A percentile compares a stretch with the other conserved stretches of the same genome.
Conservation (phyloP, 2,113 vertebrate species). For the Acanthochromis polyacanthus region DNA sequence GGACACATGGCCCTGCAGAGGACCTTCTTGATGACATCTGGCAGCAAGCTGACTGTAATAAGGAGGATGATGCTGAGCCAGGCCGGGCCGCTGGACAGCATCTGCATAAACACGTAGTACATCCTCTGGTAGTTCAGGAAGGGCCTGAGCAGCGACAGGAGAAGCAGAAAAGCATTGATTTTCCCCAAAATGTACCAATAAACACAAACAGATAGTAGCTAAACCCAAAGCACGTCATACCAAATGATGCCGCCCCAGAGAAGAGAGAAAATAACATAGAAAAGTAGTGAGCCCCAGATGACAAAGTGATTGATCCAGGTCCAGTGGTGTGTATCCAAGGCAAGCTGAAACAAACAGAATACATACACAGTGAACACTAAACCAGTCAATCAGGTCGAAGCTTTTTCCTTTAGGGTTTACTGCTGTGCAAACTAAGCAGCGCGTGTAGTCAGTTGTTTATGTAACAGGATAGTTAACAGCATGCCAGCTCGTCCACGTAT, state of each 20-base stretch:
- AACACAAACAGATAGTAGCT: not conserved
- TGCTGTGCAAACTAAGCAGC: constrained; percentile 33
- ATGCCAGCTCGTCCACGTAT: not conserved
- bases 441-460: constrained; percentile 30
- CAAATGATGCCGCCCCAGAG: constrained; percentile 98
- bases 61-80: constrained; percentile 97
- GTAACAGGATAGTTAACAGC: constrained; percentile 43
- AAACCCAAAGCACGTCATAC: constrained; percentile 77
- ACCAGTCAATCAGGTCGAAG: constrained; percentile 37
- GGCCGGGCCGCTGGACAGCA: constrained; percentile 95
- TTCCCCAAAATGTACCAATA: not conserved
- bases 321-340: constrained; percentile 98
- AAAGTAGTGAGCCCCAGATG: constrained; percentile 97
- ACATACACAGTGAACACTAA: constrained; percentile 41
- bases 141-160: constrained; percentile 85
- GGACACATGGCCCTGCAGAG: constrained; percentile 93
- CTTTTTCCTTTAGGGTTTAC: constrained; percentile 34
- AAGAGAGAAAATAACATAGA: constrained; percentile 97
- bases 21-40: constrained; percentile 96
- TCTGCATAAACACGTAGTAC: constrained; percentile 99
- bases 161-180: not conserved
- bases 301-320: constrained; percentile 99
- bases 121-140: constrained; percentile 99
- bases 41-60: constrained; percentile 94
- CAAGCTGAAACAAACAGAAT: constrained; percentile 88